phyloP scores from a whole-genome alignment of 1,140 invertebrate species.

The Drosophila lacteicornis region DNA sequence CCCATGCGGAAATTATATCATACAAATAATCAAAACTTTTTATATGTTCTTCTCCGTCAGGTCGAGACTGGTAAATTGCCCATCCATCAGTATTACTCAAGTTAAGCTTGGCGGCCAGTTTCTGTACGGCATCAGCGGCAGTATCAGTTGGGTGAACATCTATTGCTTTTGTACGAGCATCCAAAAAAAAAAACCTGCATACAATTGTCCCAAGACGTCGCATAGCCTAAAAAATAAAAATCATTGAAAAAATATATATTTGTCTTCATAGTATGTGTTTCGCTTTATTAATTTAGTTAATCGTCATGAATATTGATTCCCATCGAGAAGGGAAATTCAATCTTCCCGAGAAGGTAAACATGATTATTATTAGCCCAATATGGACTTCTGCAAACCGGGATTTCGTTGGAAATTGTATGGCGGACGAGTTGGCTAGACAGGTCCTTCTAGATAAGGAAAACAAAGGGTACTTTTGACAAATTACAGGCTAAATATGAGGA shows the following conservation, averaged over 20 bases:
- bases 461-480: too few species aligned
- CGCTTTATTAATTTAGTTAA: too few species aligned
- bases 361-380: too few species aligned
- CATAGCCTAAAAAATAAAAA: slow-evolving; percentile 89
- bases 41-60: slow-evolving; percentile 96
- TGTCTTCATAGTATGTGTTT: too few species aligned
- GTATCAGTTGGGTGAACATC: slow-evolving; percentile 98
- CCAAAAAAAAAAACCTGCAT: slow-evolving; percentile 97
- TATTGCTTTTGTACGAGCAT: slow-evolving; percentile 97
- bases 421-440: too few species aligned
- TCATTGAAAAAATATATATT: background rate
- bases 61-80: slow-evolving; percentile 95
- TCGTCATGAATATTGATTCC: too few species aligned
- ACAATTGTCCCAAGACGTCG: slow-evolving; percentile 95
- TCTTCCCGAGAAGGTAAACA: too few species aligned
- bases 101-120: slow-evolving; percentile 95
- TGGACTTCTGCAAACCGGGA: too few species aligned
- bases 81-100: slow-evolving; percentile 94
- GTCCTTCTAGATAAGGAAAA: too few species aligned
- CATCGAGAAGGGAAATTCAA: too few species aligned
- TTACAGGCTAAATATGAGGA: too few species aligned
- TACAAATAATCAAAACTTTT: slow-evolving; percentile 96
- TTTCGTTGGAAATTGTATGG: too few species aligned
- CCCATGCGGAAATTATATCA: slow-evolving; percentile 97
- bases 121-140: slow-evolving; percentile 94